These are phyloP conservation scores for Neoarius graeffei DNA, from an alignment of 2,113 vertebrate species.

Conservation along the genomic window DNA sequence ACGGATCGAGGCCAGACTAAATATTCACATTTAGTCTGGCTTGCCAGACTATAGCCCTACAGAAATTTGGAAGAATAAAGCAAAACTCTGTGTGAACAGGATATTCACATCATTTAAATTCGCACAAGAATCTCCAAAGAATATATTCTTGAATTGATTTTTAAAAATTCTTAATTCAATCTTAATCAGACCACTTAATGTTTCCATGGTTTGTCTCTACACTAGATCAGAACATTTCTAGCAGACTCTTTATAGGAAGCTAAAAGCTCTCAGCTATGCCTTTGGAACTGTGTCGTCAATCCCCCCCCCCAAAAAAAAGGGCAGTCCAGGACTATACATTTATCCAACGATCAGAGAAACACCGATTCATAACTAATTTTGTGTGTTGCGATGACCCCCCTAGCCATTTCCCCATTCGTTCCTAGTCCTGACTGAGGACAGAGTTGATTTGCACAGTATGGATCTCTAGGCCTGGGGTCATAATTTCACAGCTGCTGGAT, in stretches of 20 bases:
- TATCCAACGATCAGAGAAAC: neutral
- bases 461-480: slow-evolving; percentile 17
- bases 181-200: neutral
- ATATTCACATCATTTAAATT: no score
- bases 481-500: slow-evolving; percentile 49
- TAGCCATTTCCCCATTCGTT: neutral
- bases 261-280: neutral
- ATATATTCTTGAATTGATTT: no score
- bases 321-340: neutral
- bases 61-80: no score
- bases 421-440: slow-evolving; percentile 2
- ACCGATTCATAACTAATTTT: neutral
- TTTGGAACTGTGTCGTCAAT: neutral
- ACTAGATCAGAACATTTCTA: neutral
- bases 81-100: no score
- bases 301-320: neutral
- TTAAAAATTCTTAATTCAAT: neutral
- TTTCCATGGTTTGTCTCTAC: neutral
- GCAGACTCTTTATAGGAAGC: neutral
- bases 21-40: no score
- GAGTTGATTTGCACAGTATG: slow-evolving; percentile 9
- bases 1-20: no score
- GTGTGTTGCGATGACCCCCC: neutral
- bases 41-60: no score
- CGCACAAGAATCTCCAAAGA: neutral